A percentile compares a stretch with the other conserved stretches of the same genome.
phyloP scores from a whole-genome alignment of 2,113 vertebrate species.

The Lepidothrix coronata region DNA sequence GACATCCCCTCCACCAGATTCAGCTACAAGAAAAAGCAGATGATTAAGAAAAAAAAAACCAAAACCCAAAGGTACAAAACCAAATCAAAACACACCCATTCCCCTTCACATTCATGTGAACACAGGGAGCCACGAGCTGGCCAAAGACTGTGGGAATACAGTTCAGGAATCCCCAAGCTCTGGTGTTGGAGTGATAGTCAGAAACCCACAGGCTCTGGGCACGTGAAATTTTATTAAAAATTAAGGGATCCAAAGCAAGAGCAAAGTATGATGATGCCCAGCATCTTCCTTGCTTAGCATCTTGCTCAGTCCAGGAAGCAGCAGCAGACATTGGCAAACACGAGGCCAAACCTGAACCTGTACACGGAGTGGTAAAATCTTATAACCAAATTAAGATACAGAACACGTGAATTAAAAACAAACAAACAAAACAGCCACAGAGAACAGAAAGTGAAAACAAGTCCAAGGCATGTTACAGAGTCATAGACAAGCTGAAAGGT shows the following conservation, averaged over 20 bases:
- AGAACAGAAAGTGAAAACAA: background rate
- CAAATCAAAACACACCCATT: background rate
- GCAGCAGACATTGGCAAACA: background rate
- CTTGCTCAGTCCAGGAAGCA: background rate
- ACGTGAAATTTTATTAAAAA: background rate
- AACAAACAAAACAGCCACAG: background rate
- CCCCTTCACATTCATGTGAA: background rate
- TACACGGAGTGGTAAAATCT: fast-evolving
- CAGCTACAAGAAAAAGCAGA: background rate
- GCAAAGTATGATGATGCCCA: background rate
- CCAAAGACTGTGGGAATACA: background rate
- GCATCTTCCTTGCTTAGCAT: background rate
- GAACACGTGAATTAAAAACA: background rate
- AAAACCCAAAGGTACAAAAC: background rate
- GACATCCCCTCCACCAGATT: background rate
- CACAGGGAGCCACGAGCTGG: background rate
- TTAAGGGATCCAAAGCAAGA: background rate
- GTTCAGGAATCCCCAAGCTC: background rate
- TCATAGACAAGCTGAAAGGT: background rate
- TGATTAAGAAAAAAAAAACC: background rate
- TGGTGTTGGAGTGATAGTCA: background rate
- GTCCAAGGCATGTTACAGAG: background rate
- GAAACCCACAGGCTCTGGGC: background rate
- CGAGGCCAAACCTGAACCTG: background rate
- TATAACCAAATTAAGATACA: background rate